Conservation (phyloP, 2,113 vertebrate species). For the Eulacestoma nigropectus region DNA sequence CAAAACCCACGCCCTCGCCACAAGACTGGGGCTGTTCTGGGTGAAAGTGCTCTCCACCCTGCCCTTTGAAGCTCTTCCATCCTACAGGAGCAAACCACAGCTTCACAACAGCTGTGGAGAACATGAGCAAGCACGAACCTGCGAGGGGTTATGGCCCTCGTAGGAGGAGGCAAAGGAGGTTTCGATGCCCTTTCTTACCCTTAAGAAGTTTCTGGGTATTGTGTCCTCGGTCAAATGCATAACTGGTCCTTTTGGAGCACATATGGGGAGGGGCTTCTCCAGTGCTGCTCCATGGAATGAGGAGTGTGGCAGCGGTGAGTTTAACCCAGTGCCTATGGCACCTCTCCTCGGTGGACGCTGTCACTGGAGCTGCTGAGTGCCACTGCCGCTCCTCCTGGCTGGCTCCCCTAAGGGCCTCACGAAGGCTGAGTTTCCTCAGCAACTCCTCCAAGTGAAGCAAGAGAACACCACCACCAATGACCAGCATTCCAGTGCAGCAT, state of each 20-base stretch:
- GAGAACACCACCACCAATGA: background rate
- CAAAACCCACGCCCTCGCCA: background rate
- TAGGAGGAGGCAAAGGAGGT: background rate
- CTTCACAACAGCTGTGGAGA: background rate
- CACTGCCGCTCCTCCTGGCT: background rate
- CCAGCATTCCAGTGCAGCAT: background rate
- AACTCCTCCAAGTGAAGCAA: background rate
- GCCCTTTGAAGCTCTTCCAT: conserved; percentile 51
- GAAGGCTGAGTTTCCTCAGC: background rate
- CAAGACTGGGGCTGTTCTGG: background rate
- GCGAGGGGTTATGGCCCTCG: background rate
- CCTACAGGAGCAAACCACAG: background rate
- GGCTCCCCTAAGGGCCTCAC: background rate
- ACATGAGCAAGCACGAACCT: background rate
- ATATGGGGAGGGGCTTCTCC: background rate
- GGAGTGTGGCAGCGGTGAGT: fast-evolving
- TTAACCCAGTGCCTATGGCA: background rate
- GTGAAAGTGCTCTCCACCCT: conserved; percentile 59
- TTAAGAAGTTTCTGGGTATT: background rate
- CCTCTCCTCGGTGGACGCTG: fast-evolving
- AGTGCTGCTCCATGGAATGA: background rate
- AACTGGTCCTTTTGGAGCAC: background rate
- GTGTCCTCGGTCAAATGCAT: background rate
- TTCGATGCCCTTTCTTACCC: background rate
- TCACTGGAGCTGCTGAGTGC: fast-evolving